phyloP scores from a whole-genome alignment of 1,140 invertebrate genomes.

The Eriocheir sinensis region DNA sequence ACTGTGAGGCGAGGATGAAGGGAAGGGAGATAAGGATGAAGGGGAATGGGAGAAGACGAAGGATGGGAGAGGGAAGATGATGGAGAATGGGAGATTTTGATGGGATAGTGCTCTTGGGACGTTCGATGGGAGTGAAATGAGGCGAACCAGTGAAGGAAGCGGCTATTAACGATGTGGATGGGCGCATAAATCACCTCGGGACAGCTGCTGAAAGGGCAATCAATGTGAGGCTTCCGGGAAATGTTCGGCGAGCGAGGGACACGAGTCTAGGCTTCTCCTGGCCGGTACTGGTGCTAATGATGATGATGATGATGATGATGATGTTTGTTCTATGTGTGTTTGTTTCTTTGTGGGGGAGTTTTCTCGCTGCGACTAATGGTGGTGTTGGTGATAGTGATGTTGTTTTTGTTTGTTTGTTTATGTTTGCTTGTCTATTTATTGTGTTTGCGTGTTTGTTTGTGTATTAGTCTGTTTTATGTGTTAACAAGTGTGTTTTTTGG shows the following conservation, averaged over 20 bases:
- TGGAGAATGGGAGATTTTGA: too few relatives aligned
- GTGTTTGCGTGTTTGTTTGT: too few relatives aligned
- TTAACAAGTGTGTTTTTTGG: too few relatives aligned
- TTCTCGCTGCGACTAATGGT: too few relatives aligned
- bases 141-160: background rate
- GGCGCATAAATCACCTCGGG: background rate
- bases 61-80: background rate
- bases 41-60: background rate
- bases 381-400: background rate
- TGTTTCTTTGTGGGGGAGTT: too few relatives aligned
- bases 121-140: background rate
- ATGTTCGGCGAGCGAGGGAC: background rate
- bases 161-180: background rate
- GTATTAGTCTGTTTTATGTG: too few relatives aligned
- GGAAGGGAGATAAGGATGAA: background rate
- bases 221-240: slow-evolving; percentile 21
- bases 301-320: too few relatives aligned
- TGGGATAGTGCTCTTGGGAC: too few relatives aligned
- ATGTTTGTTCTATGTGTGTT: background rate
- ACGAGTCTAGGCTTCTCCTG: background rate
- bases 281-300: background rate
- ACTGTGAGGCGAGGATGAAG: background rate
- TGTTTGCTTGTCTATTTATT: too few relatives aligned
- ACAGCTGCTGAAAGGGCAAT: background rate
- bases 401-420: too few relatives aligned